Base-by-base conservation (phyloP, 2,113 vertebrate species). In the Neogobius melanostomus region DNA sequence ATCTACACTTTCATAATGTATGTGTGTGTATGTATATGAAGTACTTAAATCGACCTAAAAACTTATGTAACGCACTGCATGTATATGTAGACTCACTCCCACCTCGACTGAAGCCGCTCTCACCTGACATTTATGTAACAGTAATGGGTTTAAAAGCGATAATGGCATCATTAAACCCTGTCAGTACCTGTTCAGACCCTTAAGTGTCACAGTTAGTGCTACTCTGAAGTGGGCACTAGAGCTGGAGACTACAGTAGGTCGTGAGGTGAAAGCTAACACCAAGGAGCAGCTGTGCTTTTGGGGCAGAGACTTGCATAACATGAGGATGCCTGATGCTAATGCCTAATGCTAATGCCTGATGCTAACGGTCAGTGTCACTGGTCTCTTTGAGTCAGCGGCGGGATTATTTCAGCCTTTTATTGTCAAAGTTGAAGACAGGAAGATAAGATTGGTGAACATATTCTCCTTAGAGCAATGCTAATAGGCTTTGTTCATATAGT, bases 81-180 rank as follows among this genome's bases (percentile, higher is more conserved):
- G 52, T 57, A 59, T 42, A 48, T 57, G 52, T n/a, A 17, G 75
- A 68, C 68, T 51, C 42, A 52, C 72, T 71, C 50, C 57, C 61
- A 61, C 64, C n/a, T 69, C 42, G 62, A 44, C 52, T 67, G 50
- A 67, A 66, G 67, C 48, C 7, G 59, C 47, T 70, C 66, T 61
- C 36, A 17, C 69, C 69, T 62, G 68, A 68, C 72, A 78, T 82
- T 86, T 87, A 86, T 74, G 64, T 74, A 81, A 86, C 70, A 44
- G n/a, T 79, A 71, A 79, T 77, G 71, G 73, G 60, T 81, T 84
- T 77, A 64, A 82, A 71, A 71, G 78, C 75, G 68, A 36, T 84
- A 74, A 88, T 82, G 80, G 75, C 51, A 72, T 71, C 75, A 62
- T 65, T 81, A 71, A 82, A 75, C 68, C 75, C 56, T 17, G 69